Conservation (phyloP, 2,113 vertebrate species). For the Chinchilla lanigera region DNA sequence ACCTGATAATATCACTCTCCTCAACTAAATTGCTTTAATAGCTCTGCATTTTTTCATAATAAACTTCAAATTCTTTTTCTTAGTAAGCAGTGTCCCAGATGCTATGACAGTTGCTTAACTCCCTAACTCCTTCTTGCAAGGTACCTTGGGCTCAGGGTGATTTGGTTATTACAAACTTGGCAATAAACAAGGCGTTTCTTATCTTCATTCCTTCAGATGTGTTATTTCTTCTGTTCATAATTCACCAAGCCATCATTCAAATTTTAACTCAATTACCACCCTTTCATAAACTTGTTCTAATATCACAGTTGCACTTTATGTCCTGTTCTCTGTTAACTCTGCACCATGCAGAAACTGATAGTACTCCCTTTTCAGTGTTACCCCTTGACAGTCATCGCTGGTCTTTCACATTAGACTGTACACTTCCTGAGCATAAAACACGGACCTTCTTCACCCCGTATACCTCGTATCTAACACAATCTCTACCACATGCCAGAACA, state of each 20-base stretch:
- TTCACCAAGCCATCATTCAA: background rate
- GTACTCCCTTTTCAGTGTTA: background rate
- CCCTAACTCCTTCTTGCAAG: background rate
- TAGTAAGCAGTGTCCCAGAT: background rate
- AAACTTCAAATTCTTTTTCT: background rate
- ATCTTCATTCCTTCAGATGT: background rate
- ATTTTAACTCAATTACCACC: background rate
- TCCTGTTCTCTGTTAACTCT: background rate
- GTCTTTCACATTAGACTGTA: background rate
- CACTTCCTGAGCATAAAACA: background rate
- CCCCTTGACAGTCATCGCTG: background rate
- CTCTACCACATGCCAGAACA: background rate
- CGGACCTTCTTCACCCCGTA: background rate
- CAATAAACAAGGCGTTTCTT: background rate
- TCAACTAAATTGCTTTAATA: slow-evolving; percentile 16
- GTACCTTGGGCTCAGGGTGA: background rate
- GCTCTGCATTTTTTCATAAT: background rate
- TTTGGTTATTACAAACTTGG: background rate
- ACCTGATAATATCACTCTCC: background rate
- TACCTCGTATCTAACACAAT: background rate
- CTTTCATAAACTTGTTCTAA: background rate
- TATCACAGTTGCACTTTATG: background rate
- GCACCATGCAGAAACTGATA: background rate
- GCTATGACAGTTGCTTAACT: background rate
- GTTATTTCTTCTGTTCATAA: background rate